phyloP scores from a whole-genome alignment of 1,140 invertebrate species.

The Brachionus paranguensis region DNA sequence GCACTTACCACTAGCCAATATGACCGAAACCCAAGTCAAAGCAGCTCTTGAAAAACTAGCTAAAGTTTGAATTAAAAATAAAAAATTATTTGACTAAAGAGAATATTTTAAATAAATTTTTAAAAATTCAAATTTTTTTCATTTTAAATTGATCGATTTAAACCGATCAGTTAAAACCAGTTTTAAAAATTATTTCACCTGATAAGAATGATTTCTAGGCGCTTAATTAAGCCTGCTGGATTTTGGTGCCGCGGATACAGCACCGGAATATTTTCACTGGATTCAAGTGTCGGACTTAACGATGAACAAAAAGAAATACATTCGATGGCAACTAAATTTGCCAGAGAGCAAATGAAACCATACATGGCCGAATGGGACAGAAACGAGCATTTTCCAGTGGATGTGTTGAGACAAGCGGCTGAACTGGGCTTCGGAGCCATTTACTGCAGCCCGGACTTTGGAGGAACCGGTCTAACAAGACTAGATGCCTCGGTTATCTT shows the following conservation, averaged over 20 bases:
- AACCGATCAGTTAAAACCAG: not conserved
- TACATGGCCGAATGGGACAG: constrained; percentile 63
- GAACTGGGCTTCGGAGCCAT: constrained; percentile 62
- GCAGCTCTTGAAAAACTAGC: constrained; percentile 23
- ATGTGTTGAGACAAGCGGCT: constrained; percentile 56
- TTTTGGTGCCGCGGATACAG: constrained; percentile 16
- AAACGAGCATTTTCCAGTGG: constrained; percentile 55
- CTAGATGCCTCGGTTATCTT: constrained; percentile 63
- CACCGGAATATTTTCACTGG: not conserved
- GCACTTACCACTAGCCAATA: constrained; percentile 7
- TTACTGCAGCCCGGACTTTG: constrained; percentile 59
- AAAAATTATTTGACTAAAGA: not conserved
- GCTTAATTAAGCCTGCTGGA: not conserved
- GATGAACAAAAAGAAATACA: constrained; percentile 62
- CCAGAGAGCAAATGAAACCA: constrained; percentile 61
- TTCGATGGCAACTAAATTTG: constrained; percentile 60
- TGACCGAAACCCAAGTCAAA: constrained; percentile 13
- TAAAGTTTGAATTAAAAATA: not conserved
- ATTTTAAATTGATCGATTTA: not conserved
- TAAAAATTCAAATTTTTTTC: not conserved
- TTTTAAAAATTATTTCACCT: not conserved
- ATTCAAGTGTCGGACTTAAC: constrained; percentile 51
- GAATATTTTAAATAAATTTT: not conserved
- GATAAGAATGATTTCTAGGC: not conserved
- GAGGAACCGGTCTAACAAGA: constrained; percentile 60